Evolutionary conservation across 2,797 vertebrate genomes (phyloP).

Genomic region (Anableps anableps): DNA sequence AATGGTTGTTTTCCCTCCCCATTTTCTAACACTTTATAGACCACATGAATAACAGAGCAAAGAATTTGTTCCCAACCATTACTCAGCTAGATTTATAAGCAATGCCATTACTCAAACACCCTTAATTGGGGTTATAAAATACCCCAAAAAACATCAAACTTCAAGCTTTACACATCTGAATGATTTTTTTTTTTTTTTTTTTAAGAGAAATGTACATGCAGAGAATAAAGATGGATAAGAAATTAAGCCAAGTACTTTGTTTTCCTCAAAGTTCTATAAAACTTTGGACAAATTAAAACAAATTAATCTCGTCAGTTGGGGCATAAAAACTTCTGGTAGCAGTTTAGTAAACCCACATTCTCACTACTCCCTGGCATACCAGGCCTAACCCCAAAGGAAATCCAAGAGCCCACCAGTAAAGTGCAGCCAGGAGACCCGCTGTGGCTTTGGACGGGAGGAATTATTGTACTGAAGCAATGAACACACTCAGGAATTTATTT

Average conservation of each 20-base stretch:
- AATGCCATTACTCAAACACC: constrained; percentile 1
- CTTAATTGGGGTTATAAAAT: constrained; percentile 16
- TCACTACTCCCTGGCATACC: constrained; percentile 29
- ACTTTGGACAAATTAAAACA: constrained; percentile 3
- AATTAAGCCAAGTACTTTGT: constrained; percentile 25
- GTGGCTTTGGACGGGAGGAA: constrained; percentile 32
- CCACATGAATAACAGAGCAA: constrained; percentile 22
- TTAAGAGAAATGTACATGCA: background rate
- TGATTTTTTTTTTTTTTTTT: background rate
- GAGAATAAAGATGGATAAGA: background rate
- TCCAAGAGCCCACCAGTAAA: constrained; percentile 57
- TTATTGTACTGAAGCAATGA: constrained; percentile 27
- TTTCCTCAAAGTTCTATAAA: constrained; percentile 33
- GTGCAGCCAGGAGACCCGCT: constrained; percentile 44
- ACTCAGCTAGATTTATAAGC: constrained; percentile 15
- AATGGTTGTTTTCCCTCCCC: constrained; percentile 5
- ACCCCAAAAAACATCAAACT: constrained; percentile 14
- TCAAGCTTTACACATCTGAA: constrained; percentile 14
- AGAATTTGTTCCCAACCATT: constrained; percentile 15
- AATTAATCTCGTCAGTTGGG: background rate
- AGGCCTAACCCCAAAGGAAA: constrained; percentile 43
- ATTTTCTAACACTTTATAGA: constrained; percentile 20
- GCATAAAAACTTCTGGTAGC: background rate
- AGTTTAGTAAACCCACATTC: constrained; percentile 35
- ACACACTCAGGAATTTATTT: constrained; percentile 38